Percentiles rank a stretch among this genome's conserved stretches.
phyloP scores from a whole-genome alignment of 1,140 invertebrate genomes.

The Drosophila mayri region DNA sequence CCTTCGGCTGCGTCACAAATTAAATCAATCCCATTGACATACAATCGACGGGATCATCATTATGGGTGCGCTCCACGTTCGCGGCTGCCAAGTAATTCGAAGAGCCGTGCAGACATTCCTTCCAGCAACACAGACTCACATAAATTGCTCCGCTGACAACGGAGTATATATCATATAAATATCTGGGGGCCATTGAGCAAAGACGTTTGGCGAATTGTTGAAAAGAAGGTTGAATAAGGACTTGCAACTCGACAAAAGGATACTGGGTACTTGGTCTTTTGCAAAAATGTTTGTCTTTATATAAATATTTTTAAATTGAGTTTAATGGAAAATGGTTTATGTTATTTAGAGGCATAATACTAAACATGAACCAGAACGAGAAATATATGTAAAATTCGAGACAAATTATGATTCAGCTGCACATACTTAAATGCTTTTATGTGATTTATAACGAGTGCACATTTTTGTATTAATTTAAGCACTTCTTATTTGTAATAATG shows the following conservation, averaged over 20 bases:
- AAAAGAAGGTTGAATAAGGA: background rate
- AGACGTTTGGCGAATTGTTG: background rate
- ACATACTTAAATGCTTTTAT: too few relatives aligned
- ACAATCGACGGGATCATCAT: slow-evolving; percentile 33
- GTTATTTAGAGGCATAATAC: too few relatives aligned
- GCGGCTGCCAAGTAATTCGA: slow-evolving; percentile 28
- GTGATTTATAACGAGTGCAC: too few relatives aligned
- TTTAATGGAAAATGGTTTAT: too few relatives aligned
- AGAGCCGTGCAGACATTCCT: background rate
- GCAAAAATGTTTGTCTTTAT: too few relatives aligned
- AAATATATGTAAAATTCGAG: too few relatives aligned
- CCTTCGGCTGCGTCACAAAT: slow-evolving; percentile 10
- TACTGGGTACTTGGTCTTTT: slow-evolving; percentile 14
- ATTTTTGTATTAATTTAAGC: too few relatives aligned
- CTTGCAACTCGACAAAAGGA: slow-evolving; percentile 13
- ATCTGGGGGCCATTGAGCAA: slow-evolving; percentile 45
- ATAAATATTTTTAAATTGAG: too few relatives aligned
- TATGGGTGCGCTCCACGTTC: slow-evolving; percentile 35
- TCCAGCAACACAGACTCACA: slow-evolving; percentile 2
- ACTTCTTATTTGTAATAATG: too few relatives aligned
- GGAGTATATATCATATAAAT: slow-evolving; percentile 53
- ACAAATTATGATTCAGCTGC: too few relatives aligned
- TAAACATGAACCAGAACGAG: too few relatives aligned
- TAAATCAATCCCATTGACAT: slow-evolving; percentile 45
- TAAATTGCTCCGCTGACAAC: slow-evolving; percentile 31